Percentiles rank a stretch among this genome's conserved stretches.
phyloP scores from a whole-genome alignment of 1,140 invertebrate species.

The Nomia melanderi region DNA sequence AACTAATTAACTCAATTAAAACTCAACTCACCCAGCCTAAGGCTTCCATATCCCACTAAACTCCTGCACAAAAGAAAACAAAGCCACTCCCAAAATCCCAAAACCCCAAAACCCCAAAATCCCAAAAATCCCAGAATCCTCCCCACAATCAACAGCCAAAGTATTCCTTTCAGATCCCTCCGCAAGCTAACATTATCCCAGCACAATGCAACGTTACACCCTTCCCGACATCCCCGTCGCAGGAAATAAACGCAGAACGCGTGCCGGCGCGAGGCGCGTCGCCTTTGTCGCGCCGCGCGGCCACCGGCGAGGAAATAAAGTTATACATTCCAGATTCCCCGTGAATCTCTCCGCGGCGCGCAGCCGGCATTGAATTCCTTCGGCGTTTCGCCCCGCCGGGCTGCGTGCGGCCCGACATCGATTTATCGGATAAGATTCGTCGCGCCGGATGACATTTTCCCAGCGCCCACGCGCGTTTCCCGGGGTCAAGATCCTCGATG shows the following conservation, averaged over 20 bases:
- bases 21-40: too few species aligned
- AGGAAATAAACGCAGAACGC: not conserved
- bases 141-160: too few species aligned
- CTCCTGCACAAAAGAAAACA: too few species aligned
- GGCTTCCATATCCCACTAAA: too few species aligned
- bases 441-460: conserved; percentile 3
- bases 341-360: conserved; percentile 1
- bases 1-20: too few species aligned
- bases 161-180: too few species aligned
- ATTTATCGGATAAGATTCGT: conserved; percentile 22
- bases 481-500: not conserved
- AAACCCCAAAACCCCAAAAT: too few species aligned
- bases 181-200: not conserved
- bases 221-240: not conserved
- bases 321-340: not conserved
- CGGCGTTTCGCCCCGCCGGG: conserved; percentile 6
- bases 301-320: not conserved
- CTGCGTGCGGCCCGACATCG: not conserved
- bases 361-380: not conserved
- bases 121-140: too few species aligned
- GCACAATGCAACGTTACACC: not conserved
- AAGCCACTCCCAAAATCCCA: too few species aligned
- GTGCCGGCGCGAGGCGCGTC: not conserved
- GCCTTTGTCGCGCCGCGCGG: not conserved
- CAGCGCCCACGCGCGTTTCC: conserved; percentile 2